Base-by-base conservation (phyloP, 1,140 invertebrate species). In the Drosophila takahashii region DNA sequence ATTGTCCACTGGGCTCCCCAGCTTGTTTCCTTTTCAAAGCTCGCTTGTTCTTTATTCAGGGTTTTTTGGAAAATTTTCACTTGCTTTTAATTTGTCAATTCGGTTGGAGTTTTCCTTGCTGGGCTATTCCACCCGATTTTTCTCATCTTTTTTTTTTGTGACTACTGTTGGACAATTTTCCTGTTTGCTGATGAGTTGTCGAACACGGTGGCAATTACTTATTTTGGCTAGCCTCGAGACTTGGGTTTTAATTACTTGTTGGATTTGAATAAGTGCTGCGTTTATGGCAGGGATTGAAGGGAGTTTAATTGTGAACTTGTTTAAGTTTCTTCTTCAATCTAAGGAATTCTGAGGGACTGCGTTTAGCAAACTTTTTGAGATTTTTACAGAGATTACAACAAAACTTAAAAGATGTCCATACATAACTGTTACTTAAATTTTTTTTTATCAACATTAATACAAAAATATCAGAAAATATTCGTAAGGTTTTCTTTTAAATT, bases 41-140 rank as follows among this genome's bases (percentile, higher is more conserved):
- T 50, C 57, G 70, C 71, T 50, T 53, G 56, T 64, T 60, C 59
- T 27, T 64, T 56, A 18, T 57, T 56, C 64, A 27, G 39, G 3
- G 36, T 34, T 69, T 69, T 61, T 65, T 34, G 10, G 11, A 69
- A 73, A 80, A 70, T 85, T 71, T 78, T 78, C 81, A 74, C 78
- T 86, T 57, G 59, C 77, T 84, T 89, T 90, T 84, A 84, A 80
- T 90, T 89, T 89, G 85, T 90, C 84, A 90, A 78, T 90, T 89
- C 61, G 48, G 51, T 77, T 61, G 61, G 58, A 58, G 62, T 45
- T 39, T 27, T 45, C 45, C 29, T 41, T 37, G 48, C 39, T 16
- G 39, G 41, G 41, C 8, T 8, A 15, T 48, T 22, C 29, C 45
- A 42, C 36, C 22, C 16, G 61, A 53, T 22, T 37, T 62, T 52